Evolutionary conservation across 2,888 invertebrate species (phyloP), one percentile per base, ranked within the genome.

Genomic region (Hermodice carunculata): DNA sequence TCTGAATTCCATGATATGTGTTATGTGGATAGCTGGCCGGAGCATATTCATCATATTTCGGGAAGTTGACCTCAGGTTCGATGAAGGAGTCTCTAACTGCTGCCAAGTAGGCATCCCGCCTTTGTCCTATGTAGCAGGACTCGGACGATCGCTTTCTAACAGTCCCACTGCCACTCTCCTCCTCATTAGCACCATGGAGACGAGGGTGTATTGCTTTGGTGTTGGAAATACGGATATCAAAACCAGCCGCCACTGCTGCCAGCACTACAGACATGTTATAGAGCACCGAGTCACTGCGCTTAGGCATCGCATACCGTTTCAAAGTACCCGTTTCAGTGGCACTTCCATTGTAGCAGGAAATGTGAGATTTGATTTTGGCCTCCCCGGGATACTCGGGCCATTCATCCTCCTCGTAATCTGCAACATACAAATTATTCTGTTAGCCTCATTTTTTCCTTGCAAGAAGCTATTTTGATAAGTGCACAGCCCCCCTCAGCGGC

Each of bases 181-280:
- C 77, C 3, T 51, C 62, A 34, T 66, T 72, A 51, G 74, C 71
- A 31, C 69, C 73, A 53, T 73, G 69, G 26, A 79, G 70, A 59
- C 72, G 75, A 1, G 83, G 81, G 69, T 82, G 81, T 53, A 81
- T 78, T 28, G 78, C 79, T 2, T 78, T 74, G 17, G 77, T 78
- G 71, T 95, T 95, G 48, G 94, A 94, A 85, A 94, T 90, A 80
- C 95, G 90, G 58, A 97, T 92, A 89, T 97, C 96, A 83, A 94
- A 96, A 0, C 96, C 97, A 42, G 94, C 93, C n/a, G 78, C 83
- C 43, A 97, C 93, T 29, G 95, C 92, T 2, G 96, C 96, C 80
- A 97, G 87, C 87, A 96, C 89, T 58, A 95, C 93, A 59, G 95
- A 95, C 89, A 96, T 94, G 86, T 95, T 95, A 89, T 94, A 96